These are phyloP conservation scores for Philonicus albiceps DNA, from an alignment of 2,888 invertebrate species.

Conservation along the genomic window DNA sequence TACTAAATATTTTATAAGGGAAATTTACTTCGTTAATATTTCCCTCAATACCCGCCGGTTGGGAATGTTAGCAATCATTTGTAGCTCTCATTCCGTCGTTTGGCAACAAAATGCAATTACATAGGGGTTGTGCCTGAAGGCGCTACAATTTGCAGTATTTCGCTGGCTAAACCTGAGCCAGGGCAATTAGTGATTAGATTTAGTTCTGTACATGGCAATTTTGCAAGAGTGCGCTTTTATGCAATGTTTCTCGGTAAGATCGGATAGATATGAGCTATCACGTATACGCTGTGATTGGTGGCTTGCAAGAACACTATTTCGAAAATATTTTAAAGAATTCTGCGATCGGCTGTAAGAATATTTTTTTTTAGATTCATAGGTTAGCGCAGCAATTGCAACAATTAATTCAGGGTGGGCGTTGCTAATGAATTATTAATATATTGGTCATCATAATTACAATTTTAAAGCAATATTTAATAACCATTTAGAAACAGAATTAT, in stretches of 20 bases:
- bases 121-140: background rate
- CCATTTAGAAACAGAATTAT: background rate
- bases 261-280: background rate
- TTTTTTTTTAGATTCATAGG: background rate
- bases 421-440: background rate
- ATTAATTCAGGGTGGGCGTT: background rate
- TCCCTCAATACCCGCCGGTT: background rate
- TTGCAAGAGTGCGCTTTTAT: background rate
- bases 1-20: background rate
- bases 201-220: background rate
- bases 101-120: background rate
- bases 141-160: background rate
- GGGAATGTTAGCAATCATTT: background rate
- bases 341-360: background rate
- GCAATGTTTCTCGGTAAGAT: background rate
- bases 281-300: background rate
- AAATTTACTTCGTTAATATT: background rate
- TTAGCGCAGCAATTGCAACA: background rate
- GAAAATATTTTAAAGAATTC: background rate
- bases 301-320: background rate
- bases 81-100: background rate
- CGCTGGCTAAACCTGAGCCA: background rate
- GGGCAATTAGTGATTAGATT: background rate
- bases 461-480: background rate
- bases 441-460: background rate